Evolutionary conservation across 2,888 invertebrate genomes (phyloP).

Genomic region (Limnephilus marmoratus): DNA sequence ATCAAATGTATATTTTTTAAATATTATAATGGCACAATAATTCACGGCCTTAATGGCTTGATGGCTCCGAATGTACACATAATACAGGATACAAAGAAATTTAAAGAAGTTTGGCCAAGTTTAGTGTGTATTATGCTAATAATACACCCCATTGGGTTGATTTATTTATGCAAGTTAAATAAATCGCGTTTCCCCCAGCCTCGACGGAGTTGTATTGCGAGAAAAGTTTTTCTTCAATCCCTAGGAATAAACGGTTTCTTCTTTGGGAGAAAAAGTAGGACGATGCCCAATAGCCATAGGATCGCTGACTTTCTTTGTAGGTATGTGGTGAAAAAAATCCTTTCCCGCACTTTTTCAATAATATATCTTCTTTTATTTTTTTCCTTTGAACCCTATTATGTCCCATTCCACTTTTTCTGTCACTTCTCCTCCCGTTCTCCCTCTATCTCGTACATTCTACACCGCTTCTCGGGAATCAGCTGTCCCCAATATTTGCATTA

Average conservation of each 20-base stretch:
- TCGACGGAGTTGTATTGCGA: constrained; percentile 27
- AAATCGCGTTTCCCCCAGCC: constrained; percentile 31
- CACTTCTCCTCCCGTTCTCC: constrained; percentile 44
- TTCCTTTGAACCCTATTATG: constrained; percentile 26
- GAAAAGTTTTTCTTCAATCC: constrained; percentile 36
- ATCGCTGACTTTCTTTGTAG: constrained; percentile 50
- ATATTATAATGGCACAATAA: constrained; percentile 41
- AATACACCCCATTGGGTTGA: constrained; percentile 27
- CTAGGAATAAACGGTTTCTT: constrained; percentile 49
- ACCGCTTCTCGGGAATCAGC: constrained; percentile 46
- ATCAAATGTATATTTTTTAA: constrained; percentile 30
- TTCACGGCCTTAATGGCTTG: constrained; percentile 41
- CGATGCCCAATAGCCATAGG: constrained; percentile 49
- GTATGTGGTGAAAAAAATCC: constrained; percentile 62
- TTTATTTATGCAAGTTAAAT: constrained; percentile 51
- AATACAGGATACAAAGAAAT: constrained; percentile 32
- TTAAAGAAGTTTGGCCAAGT: constrained; percentile 49
- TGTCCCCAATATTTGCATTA: constrained; percentile 42
- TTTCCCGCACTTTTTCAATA: constrained; percentile 62
- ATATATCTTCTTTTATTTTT: constrained; percentile 65
- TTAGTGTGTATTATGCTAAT: constrained; percentile 49
- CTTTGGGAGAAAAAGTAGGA: constrained; percentile 27
- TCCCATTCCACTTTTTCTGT: constrained; percentile 33
- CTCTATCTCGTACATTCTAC: constrained; percentile 12
- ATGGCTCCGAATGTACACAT: constrained; percentile 16